Base-by-base conservation (phyloP, 2,888 invertebrate genomes). In the Neoitamus cyanurus region DNA sequence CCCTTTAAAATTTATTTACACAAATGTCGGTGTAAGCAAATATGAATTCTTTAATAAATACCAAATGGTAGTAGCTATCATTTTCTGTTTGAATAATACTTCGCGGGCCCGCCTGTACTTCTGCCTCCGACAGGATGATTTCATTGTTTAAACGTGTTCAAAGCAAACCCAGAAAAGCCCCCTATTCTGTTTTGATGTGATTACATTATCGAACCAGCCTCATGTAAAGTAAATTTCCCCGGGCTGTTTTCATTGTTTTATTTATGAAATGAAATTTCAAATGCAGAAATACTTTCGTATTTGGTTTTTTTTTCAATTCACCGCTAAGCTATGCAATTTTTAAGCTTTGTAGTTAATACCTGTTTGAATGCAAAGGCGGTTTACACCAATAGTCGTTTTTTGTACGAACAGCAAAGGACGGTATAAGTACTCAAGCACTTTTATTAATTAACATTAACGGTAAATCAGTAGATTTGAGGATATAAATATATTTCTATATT, bases 81-180 rank as follows among this genome's bases (percentile, higher is more conserved):
- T 15, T 58, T 58, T 25, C 58, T 58, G 58, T 58, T 25, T 58
- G 58, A 58, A 58, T 58, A 20, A 58, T 25, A 25, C 58, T 20
- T 58, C 20, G 58, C 58, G 20, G 20, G 58, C 58, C 15, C 58
- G 25, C 58, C n/a, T 42, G 42, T 58, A 25, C 58, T 58, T 15
- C 58, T 58, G 58, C 58, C 58, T 58, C 58, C 58, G 58, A 58
- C 58, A 58, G 58, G 58, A 58, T 58, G 58, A 58, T 58, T 58
- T 25, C 58, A 58, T 58, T 58, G 58, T 58, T 58, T 58, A 58
- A 58, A 58, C 58, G 58, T 58, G 58, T 58, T 58, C 25, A 58
- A 58, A 58, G 25, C 58, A 58, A 20, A 9, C 58, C 58, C 20
- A 58, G 15, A 58, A 58, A 25, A 48, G 48, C 58, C 25, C 58